Evolutionary conservation across 2,797 vertebrate species (phyloP).

Genomic region (Gadopsis bispinosus): DNA sequence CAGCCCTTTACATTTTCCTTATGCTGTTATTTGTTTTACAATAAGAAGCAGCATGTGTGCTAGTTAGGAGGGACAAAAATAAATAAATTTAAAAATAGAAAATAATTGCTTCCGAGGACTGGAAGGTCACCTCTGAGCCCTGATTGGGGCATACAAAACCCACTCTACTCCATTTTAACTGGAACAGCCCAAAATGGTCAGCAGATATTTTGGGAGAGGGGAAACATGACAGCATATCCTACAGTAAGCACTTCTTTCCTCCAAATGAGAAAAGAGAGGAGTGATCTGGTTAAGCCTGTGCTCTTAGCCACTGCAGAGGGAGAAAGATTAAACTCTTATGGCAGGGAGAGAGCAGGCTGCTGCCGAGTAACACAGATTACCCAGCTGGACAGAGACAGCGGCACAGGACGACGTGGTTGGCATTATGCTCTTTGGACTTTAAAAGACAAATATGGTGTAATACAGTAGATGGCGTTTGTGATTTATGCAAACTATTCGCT

Average conservation of each 20-base stretch:
- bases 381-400: slow-evolving; percentile 62
- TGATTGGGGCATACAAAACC: slow-evolving; percentile 40
- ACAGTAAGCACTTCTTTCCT: slow-evolving; percentile 66
- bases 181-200: slow-evolving; percentile 57
- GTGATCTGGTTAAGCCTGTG: slow-evolving; percentile 77
- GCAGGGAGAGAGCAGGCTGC: slow-evolving; percentile 72
- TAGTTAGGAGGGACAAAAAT: slow-evolving; percentile 8
- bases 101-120: background rate
- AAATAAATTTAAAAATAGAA: background rate
- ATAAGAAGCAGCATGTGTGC: slow-evolving; percentile 1
- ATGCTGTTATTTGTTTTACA: background rate
- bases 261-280: slow-evolving; percentile 74
- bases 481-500: background rate
- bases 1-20: background rate
- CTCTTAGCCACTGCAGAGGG: slow-evolving; percentile 75
- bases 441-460: slow-evolving; percentile 38
- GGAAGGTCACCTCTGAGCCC: slow-evolving; percentile 52
- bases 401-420: slow-evolving; percentile 38
- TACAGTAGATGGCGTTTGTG: background rate
- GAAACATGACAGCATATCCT: slow-evolving; percentile 64
- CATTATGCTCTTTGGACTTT: slow-evolving; percentile 46
- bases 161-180: slow-evolving; percentile 55
- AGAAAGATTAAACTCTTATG: slow-evolving; percentile 79
- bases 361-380: slow-evolving; percentile 73
- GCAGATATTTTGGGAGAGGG: slow-evolving; percentile 63